These are phyloP conservation scores for Suillia variegata DNA, from an alignment of 2,888 invertebrate species.

Conservation along the genomic window DNA sequence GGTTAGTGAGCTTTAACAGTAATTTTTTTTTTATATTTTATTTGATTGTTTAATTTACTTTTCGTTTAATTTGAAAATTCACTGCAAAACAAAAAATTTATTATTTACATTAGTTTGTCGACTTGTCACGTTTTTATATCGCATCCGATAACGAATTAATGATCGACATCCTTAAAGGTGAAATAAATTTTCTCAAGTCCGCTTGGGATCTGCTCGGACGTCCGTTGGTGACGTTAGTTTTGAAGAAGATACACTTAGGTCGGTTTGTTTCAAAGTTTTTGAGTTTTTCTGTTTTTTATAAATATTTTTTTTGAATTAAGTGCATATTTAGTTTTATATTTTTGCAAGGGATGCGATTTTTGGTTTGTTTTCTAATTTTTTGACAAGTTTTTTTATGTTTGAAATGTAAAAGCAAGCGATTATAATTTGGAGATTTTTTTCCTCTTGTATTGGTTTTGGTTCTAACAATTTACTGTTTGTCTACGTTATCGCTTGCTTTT, in stretches of 20 bases:
- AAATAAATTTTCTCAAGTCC: constrained; percentile 96
- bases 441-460: neutral
- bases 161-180: constrained; percentile 96
- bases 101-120: constrained; percentile 81
- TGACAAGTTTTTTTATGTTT: neutral
- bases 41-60: constrained; percentile 12
- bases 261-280: constrained; percentile 40
- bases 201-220: constrained; percentile 98
- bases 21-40: constrained; percentile 14
- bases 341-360: constrained; percentile 45
- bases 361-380: constrained; percentile 20
- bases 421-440: neutral
- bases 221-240: constrained; percentile 89
- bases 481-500: constrained; percentile 11
- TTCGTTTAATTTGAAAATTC: too few relatives aligned
- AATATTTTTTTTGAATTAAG: too few relatives aligned
- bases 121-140: constrained; percentile 97
- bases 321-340: constrained; percentile 40
- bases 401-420: constrained; percentile 4
- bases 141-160: constrained; percentile 97
- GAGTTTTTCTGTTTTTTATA: neutral
- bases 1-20: constrained; percentile 66
- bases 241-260: constrained; percentile 91
- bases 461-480: neutral
- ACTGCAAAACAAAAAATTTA: constrained; percentile 22